phyloP scores from a whole-genome alignment of 2,113 vertebrate species.

The Gymnarchus niloticus region DNA sequence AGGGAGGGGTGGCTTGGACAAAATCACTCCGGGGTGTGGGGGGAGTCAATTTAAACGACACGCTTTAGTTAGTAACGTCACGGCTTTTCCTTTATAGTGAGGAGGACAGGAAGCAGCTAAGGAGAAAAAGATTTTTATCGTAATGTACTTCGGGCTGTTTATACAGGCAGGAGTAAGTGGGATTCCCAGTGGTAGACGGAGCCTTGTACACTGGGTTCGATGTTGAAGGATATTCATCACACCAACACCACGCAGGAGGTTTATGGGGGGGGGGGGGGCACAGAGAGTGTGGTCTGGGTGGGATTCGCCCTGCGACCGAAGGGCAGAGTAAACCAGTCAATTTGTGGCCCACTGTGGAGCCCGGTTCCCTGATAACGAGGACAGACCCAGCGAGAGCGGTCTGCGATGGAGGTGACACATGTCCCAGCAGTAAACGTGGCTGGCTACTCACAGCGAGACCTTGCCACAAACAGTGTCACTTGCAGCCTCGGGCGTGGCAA shows the following conservation, averaged over 20 bases:
- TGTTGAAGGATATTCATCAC: slow-evolving; percentile 19
- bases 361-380: too few species aligned
- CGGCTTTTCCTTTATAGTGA: background rate
- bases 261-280: background rate
- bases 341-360: background rate
- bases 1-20: too few species aligned
- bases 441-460: too few species aligned
- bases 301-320: background rate
- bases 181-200: background rate
- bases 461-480: too few species aligned
- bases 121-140: background rate
- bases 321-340: background rate
- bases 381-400: too few species aligned
- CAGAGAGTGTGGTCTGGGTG: background rate
- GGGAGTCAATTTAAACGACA: background rate
- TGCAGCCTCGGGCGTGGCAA: too few species aligned
- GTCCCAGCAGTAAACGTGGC: too few species aligned
- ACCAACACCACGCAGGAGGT: background rate
- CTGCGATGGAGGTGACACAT: too few species aligned
- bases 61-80: background rate
- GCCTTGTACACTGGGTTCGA: background rate
- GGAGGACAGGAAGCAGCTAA: background rate
- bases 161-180: background rate
- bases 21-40: background rate
- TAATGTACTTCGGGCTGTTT: slow-evolving; percentile 15